A percentile compares a stretch with the other conserved stretches of the same genome.
Conservation (phyloP, 35 echinoderm and acorn worm species). For the Strongylocentrotus purpuratus region DNA sequence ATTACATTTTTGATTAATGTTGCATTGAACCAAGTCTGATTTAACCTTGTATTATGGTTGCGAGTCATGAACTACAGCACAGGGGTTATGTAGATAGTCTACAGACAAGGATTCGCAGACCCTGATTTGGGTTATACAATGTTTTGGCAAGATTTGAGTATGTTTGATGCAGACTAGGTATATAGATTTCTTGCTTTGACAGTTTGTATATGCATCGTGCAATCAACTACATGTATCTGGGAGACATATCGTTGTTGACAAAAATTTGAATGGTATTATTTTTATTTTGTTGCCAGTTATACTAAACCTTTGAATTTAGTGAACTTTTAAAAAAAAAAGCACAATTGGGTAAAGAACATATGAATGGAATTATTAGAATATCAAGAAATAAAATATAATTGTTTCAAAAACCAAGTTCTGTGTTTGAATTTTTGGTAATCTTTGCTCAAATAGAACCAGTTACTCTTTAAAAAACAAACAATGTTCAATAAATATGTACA, state of each 20-base stretch:
- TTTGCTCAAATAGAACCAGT: background rate
- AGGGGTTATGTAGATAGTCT: too few relatives aligned
- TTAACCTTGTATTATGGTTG: too few relatives aligned
- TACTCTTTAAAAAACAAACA: background rate
- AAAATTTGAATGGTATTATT: background rate
- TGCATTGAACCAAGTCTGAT: background rate
- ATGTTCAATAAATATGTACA: too few relatives aligned
- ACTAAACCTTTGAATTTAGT: too few relatives aligned
- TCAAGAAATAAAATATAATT: background rate
- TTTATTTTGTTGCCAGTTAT: background rate
- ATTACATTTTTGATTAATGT: background rate
- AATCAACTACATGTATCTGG: background rate
- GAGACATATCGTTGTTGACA: background rate
- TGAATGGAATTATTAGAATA: background rate
- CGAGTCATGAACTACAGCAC: too few relatives aligned
- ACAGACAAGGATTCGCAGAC: too few relatives aligned
- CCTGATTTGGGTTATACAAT: too few relatives aligned
- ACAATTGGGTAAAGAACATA: background rate
- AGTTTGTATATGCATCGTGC: background rate
- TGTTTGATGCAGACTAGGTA: background rate
- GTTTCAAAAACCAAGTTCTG: background rate
- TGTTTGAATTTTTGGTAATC: background rate
- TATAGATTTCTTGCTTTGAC: background rate
- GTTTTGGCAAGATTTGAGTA: background rate
- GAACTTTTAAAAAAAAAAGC: too few relatives aligned